phyloP scores from a whole-genome alignment of 1,140 invertebrate species.

The Procambarus virginalis region DNA sequence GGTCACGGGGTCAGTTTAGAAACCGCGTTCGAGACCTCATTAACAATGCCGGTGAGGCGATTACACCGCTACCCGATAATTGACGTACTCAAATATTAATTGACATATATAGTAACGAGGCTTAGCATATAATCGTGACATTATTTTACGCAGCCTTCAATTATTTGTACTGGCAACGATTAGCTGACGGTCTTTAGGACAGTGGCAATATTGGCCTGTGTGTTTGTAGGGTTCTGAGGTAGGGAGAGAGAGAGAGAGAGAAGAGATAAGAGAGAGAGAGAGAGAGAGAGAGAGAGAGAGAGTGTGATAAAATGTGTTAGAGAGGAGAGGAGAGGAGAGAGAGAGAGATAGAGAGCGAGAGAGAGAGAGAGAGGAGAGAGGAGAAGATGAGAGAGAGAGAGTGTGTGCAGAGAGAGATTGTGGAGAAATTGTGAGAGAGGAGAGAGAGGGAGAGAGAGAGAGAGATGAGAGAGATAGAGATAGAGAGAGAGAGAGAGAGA shows the following conservation, averaged over 20 bases:
- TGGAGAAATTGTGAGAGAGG: background rate
- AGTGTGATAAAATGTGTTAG: background rate
- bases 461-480: too few species aligned
- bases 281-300: background rate
- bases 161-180: background rate
- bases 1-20: too few species aligned
- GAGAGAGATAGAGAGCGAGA: background rate
- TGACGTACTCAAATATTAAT: background rate
- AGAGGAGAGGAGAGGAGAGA: background rate
- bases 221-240: too few species aligned
- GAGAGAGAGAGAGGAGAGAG: background rate
- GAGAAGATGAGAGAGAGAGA: background rate
- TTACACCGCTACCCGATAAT: background rate
- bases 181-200: too few species aligned
- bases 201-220: too few species aligned
- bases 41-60: too few species aligned
- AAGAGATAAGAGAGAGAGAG: background rate
- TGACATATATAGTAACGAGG: background rate
- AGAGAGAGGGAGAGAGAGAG: background rate
- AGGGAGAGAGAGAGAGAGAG: too few species aligned
- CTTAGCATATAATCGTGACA: background rate
- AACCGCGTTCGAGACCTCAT: too few species aligned
- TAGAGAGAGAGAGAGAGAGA: background rate
- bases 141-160: background rate
- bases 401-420: background rate